Evolutionary conservation across 1,140 invertebrate genomes (phyloP), one percentile per base, ranked within the genome.

Genomic region (Drosophila subobscura): DNA sequence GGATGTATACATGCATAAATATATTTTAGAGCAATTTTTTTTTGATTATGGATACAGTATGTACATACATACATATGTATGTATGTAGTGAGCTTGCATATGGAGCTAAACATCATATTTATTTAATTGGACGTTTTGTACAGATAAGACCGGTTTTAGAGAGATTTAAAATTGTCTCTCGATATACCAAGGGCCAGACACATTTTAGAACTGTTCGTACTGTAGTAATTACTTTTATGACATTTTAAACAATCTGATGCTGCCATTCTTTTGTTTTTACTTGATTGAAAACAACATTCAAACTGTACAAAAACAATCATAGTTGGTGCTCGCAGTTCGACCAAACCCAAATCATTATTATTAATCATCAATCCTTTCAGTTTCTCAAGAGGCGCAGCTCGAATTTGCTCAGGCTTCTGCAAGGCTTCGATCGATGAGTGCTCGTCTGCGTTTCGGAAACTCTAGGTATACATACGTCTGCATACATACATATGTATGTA

Each of bases 11-110:
- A 55, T 49, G 51, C 58, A 49, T 61, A 46, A 45, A 53, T 80
- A 72, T 79, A 80, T 80, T 85, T 85, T 79, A 85, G 68, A 74
- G 41, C 40, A 61, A 72, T 75, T 72, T 72, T 74, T 71, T 73
- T 77, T 70, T 57, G 45, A 47, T 44, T 64, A 37, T 12, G 10
- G 33, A 4, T 27, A 6, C n/a, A n/a, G n/a, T 52, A 16, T 47
- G 2, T 50, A 27, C 8, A 12, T 44, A 27, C 8, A 12, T 44
- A 20, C 16, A 20, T 20, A 20, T 20, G 16, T 20, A 20, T 20
- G 16, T 20, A 4, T 27, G 1, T 5, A 16, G 37, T 52, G 20
- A 67, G 14, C n/a, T 59, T 52, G 41, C 12, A 37, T 41, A 25
- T 59, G 58, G 54, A 47, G 37, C 23, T 68, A 63, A 16, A 55